These are phyloP conservation scores for Dinoponera quadriceps DNA, from an alignment of 1,140 invertebrate species.

Conservation along the genomic window DNA sequence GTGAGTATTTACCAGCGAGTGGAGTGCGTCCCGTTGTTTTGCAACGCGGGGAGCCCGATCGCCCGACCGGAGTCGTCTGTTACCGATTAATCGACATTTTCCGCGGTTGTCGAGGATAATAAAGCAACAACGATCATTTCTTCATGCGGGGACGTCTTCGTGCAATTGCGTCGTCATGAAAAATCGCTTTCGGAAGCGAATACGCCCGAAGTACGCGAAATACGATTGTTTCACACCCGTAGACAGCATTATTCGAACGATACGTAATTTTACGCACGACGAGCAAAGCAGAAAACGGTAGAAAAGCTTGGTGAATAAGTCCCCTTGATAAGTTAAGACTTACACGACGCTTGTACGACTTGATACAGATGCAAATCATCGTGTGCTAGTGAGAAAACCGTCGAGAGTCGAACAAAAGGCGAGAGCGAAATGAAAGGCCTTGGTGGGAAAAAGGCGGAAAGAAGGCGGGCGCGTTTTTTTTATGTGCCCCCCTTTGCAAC, in stretches of 20 bases:
- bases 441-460: neutral
- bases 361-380: too few relatives aligned
- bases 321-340: too few relatives aligned
- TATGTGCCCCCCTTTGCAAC: conserved; percentile 3
- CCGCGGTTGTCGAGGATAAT: neutral
- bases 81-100: too few relatives aligned
- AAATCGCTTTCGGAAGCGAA: conserved; percentile 30
- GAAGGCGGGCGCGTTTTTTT: neutral
- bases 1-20: neutral
- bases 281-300: too few relatives aligned
- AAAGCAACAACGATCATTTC: neutral
- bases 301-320: too few relatives aligned
- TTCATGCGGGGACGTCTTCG: neutral
- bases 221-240: too few relatives aligned
- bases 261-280: too few relatives aligned
- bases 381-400: too few relatives aligned
- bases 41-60: neutral
- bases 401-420: conserved; percentile 33
- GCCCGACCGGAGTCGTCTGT: neutral
- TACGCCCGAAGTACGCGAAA: too few relatives aligned
- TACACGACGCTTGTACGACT: too few relatives aligned
- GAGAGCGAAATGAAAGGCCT: conserved; percentile 1
- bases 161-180: neutral
- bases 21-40: neutral
- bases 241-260: too few relatives aligned